These are phyloP conservation scores for Tachina lurida DNA, from an alignment of 2,888 invertebrate species.

Conservation along the genomic window DNA sequence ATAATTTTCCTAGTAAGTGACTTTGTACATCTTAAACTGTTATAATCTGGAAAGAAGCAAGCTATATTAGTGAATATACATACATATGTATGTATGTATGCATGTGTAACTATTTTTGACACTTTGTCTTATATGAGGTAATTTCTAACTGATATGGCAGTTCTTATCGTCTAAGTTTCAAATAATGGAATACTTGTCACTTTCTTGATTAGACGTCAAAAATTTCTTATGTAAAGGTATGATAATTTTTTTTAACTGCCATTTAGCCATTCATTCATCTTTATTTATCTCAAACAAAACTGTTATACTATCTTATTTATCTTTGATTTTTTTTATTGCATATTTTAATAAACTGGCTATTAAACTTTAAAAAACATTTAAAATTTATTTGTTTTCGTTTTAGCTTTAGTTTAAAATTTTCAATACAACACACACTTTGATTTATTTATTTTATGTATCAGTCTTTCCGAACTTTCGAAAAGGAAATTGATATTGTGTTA, in stretches of 20 bases:
- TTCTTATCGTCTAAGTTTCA: too few relatives aligned
- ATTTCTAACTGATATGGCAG: too few relatives aligned
- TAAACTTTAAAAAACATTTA: neutral
- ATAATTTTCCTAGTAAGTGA: too few relatives aligned
- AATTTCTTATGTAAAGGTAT: neutral
- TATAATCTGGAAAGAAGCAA: too few relatives aligned
- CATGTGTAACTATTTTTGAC: too few relatives aligned
- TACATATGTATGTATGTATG: too few relatives aligned
- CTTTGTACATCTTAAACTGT: too few relatives aligned
- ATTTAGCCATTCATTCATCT: neutral
- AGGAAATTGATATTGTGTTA: slow-evolving; percentile 65
- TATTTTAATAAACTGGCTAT: neutral
- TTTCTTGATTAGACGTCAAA: too few relatives aligned
- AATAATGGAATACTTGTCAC: too few relatives aligned
- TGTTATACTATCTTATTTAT: neutral
- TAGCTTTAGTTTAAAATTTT: neutral
- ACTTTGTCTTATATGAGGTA: too few relatives aligned
- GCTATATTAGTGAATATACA: too few relatives aligned
- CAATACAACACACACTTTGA: slow-evolving; percentile 24
- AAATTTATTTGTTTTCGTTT: neutral
- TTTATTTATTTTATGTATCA: slow-evolving; percentile 31
- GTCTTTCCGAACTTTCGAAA: slow-evolving; percentile 21
- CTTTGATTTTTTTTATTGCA: neutral
- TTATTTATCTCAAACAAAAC: neutral
- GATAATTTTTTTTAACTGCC: neutral